Evolutionary conservation across 1,140 invertebrate genomes (phyloP), one percentile per base, ranked within the genome.

Genomic region (Musca domestica): DNA sequence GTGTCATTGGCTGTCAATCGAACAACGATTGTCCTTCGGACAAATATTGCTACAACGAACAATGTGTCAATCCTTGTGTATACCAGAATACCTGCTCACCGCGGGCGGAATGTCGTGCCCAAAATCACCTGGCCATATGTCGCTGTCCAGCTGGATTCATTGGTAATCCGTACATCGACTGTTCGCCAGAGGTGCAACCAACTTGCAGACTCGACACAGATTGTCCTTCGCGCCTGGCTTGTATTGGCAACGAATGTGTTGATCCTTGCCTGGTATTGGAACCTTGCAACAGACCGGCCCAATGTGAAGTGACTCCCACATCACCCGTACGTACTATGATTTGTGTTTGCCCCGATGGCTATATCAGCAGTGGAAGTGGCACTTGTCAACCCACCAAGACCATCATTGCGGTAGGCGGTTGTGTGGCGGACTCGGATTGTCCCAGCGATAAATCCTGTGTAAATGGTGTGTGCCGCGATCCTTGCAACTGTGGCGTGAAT

Each of bases 21-120:
- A 94, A 95, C 78, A 91, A 91, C 68, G 94, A 96, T 69, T 97
- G 95, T 83, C 92, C 94, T 1, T 83, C 85, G 34, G 91, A 95
- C 73, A 88, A 91, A 76, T 88, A 92, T 71, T 97, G 95, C 76
- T 72, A 74, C 41, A 94, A 94, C 71, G 89, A 88, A 63, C 91
- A 94, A 73, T 97, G 95, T 81, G 87, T 93, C 15, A 89, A 94
- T 78, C 93, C 94, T 2, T 97, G 95, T 74, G 76, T 92, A 1
- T 89, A 89, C 69, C 74, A 75, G 23, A 90, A 92, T 75, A 87
- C 88, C 9, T 97, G 95, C 76, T 89, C 92, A 0, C 84, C 87
- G 0, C 82, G 88, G 58, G 92, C 94, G 1, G 88, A 93, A 75
- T 96, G 94, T 74, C 83, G 87, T 17, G 89, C 93, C 2, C 86